Evolutionary conservation across 2,797 vertebrate genomes (phyloP).

Genomic region (Podarcis siculus): DNA sequence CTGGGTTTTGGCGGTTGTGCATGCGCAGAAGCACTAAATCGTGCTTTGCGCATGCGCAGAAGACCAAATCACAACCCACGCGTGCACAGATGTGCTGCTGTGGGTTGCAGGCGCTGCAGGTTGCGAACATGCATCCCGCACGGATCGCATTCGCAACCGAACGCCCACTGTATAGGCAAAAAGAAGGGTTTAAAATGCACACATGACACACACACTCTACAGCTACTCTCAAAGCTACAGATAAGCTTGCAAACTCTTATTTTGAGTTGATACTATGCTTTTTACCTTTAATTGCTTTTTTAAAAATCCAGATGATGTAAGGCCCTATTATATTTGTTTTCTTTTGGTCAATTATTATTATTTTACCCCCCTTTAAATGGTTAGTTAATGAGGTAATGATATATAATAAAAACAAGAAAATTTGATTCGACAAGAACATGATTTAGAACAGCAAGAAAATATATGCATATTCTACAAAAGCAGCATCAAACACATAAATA

Average conservation of each 20-base stretch:
- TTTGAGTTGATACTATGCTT: background rate
- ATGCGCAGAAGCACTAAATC: too few species aligned
- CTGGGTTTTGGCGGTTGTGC: too few species aligned
- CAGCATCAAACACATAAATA: background rate
- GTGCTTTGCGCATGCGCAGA: too few species aligned
- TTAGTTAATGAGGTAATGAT: too few species aligned
- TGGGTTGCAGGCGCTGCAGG: too few species aligned
- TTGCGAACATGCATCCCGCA: too few species aligned
- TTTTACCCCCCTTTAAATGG: background rate
- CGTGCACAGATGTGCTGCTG: too few species aligned
- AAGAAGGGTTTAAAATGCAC: background rate
- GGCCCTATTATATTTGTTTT: constrained; percentile 1
- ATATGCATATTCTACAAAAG: background rate
- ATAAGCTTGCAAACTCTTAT: background rate
- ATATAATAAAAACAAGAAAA: background rate
- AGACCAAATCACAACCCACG: too few species aligned
- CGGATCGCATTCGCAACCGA: too few species aligned
- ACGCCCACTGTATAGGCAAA: background rate
- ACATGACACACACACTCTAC: background rate
- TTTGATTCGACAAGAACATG: background rate
- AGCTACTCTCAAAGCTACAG: background rate
- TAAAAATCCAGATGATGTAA: background rate
- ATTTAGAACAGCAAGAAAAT: background rate
- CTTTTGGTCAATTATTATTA: background rate
- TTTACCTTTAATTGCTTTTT: background rate